Evolutionary conservation across 2,113 vertebrate species (phyloP).

Genomic region (Silurus meridionalis): DNA sequence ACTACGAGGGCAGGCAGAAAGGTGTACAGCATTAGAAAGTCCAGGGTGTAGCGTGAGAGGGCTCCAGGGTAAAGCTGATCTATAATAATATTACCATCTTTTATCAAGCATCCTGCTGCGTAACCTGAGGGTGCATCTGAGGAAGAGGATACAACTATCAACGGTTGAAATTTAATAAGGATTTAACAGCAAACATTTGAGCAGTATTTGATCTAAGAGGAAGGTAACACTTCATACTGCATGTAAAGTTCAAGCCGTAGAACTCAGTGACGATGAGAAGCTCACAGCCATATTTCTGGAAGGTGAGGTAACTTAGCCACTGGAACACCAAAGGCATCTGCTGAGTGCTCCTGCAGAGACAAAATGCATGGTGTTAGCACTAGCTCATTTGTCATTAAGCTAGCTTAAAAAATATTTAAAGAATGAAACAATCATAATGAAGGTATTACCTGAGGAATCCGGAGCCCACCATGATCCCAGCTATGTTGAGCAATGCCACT

Average conservation of each 20-base stretch:
- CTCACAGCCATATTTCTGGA: conserved; percentile 93
- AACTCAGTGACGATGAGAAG: conserved; percentile 92
- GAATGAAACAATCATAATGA: not conserved
- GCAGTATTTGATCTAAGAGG: not conserved
- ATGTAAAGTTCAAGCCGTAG: conserved; percentile 84
- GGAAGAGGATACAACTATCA: conserved; percentile 12
- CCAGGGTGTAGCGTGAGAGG: conserved; percentile 72
- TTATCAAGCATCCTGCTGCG: conserved; percentile 69
- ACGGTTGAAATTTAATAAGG: too few relatives aligned
- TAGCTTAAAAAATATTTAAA: not conserved
- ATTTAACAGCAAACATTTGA: too few relatives aligned
- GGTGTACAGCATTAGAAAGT: conserved; percentile 87
- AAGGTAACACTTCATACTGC: conserved; percentile 78
- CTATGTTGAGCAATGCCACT: conserved; percentile 83
- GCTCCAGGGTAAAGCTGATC: conserved; percentile 81
- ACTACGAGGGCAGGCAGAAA: conserved; percentile 84
- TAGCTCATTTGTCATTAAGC: not conserved
- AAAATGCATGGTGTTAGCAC: not conserved
- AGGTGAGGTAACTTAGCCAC: conserved; percentile 87
- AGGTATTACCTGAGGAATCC: conserved; percentile 85
- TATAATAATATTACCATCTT: conserved; percentile 77
- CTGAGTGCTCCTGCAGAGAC: conserved; percentile 74
- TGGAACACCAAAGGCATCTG: conserved; percentile 88
- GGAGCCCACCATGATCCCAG: conserved; percentile 84
- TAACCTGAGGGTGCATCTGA: conserved; percentile 55